A percentile compares a stretch with the other conserved stretches of the same genome.
Conservation (phyloP, 2,797 vertebrate genomes). For the Nyctalus aviator region DNA sequence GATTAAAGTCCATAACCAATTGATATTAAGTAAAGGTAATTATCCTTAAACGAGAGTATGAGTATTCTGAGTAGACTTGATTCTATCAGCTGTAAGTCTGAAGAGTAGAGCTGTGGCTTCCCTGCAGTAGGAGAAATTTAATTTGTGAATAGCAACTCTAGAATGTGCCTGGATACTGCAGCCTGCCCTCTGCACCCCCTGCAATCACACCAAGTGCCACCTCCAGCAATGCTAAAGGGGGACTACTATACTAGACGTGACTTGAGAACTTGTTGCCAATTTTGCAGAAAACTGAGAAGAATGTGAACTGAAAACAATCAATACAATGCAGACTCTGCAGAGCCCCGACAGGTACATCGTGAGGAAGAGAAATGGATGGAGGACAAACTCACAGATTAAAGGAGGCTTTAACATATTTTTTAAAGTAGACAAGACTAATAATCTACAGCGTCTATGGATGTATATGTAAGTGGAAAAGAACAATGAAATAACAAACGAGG, state of each 20-base stretch:
- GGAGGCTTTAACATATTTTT: neutral
- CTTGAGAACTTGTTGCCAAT: neutral
- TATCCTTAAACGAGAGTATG: neutral
- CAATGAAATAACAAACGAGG: neutral
- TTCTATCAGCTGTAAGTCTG: neutral
- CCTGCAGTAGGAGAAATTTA: neutral
- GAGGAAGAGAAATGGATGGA: neutral
- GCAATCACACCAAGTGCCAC: neutral
- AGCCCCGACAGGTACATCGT: neutral
- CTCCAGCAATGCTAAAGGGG: neutral
- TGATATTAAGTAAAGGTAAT: neutral
- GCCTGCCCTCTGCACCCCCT: neutral
- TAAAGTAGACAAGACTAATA: neutral
- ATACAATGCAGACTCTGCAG: neutral
- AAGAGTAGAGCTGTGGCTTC: neutral
- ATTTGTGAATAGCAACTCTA: neutral
- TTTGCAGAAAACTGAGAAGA: constrained; percentile 7
- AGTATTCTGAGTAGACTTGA: neutral
- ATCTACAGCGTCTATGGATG: neutral
- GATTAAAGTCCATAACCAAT: neutral
- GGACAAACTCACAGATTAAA: neutral
- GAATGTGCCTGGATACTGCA: neutral
- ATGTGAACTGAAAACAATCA: neutral
- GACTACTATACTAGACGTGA: neutral
- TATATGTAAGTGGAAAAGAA: neutral